phyloP scores from a whole-genome alignment of 2,797 vertebrate genomes.

The Hemibagrus guttatus region DNA sequence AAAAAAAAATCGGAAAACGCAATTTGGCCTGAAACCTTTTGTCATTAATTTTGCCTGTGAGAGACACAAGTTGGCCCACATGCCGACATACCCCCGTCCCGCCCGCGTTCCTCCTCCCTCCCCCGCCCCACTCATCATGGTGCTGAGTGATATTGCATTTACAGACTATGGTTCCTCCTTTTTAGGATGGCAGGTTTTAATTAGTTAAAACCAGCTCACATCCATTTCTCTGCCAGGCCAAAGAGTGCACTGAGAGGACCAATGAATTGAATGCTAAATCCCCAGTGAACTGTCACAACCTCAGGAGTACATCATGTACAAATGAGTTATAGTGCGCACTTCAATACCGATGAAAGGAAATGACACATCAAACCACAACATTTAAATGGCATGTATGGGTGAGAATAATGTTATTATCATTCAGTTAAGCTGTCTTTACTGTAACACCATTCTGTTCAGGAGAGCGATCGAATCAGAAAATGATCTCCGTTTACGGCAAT shows the following conservation, averaged over 20 bases:
- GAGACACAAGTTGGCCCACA: conserved; percentile 25
- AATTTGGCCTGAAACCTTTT: conserved; percentile 54
- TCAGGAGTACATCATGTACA: neutral
- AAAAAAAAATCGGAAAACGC: conserved; percentile 33
- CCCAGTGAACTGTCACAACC: conserved; percentile 2
- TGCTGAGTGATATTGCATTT: conserved; percentile 42
- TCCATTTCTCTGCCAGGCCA: neutral
- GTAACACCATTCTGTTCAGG: conserved; percentile 8
- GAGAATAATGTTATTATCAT: neutral
- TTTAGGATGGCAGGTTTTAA: conserved; percentile 43
- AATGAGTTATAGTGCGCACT: conserved; percentile 7
- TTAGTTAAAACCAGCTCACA: conserved; percentile 49
- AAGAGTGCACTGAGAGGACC: neutral
- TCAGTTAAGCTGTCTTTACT: conserved; percentile 1
- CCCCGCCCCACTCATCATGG: neutral
- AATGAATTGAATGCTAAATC: conserved; percentile 24
- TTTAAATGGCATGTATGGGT: neutral
- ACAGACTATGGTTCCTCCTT: conserved; percentile 38
- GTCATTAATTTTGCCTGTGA: conserved; percentile 54
- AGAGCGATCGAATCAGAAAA: conserved; percentile 17
- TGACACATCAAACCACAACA: neutral
- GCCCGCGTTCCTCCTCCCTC: neutral
- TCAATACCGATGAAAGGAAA: conserved; percentile 20
- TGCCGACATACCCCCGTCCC: neutral
- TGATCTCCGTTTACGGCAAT: conserved; percentile 6